phyloP scores from a whole-genome alignment of 2,113 vertebrate species.

The Silurus asotus region DNA sequence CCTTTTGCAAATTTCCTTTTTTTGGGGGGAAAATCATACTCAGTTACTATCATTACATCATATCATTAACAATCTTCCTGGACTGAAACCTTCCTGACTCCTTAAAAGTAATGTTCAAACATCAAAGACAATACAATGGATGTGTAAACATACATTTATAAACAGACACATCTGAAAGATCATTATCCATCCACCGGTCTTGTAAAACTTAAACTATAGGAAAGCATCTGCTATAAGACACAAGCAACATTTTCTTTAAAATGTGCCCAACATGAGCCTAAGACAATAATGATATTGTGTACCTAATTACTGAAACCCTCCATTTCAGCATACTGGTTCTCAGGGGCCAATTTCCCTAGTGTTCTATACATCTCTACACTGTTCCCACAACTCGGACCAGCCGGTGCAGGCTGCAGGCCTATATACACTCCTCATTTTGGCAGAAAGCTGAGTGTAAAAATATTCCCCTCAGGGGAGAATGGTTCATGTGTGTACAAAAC shows the following conservation, averaged over 20 bases:
- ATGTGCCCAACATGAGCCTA: neutral
- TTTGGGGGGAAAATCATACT: too few relatives aligned
- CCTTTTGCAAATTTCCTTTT: neutral
- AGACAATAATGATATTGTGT: neutral
- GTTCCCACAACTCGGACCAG: neutral
- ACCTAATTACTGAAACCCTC: neutral
- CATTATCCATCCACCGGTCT: neutral
- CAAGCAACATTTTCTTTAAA: neutral
- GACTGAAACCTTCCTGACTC: neutral
- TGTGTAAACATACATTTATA: neutral
- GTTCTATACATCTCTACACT: neutral
- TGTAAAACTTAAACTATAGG: neutral
- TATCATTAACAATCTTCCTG: neutral
- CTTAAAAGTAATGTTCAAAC: neutral
- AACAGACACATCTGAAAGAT: neutral
- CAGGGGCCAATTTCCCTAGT: neutral
- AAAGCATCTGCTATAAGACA: neutral
- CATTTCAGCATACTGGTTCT: neutral
- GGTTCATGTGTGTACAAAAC: neutral
- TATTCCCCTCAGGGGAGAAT: neutral
- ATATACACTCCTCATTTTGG: neutral
- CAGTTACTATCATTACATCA: too few relatives aligned
- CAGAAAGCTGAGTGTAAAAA: conserved; percentile 1
- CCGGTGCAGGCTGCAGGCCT: neutral
- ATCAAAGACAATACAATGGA: neutral